These are phyloP conservation scores for Cerastis rubricosa DNA, from an alignment of 2,888 invertebrate species.

Conservation along the genomic window DNA sequence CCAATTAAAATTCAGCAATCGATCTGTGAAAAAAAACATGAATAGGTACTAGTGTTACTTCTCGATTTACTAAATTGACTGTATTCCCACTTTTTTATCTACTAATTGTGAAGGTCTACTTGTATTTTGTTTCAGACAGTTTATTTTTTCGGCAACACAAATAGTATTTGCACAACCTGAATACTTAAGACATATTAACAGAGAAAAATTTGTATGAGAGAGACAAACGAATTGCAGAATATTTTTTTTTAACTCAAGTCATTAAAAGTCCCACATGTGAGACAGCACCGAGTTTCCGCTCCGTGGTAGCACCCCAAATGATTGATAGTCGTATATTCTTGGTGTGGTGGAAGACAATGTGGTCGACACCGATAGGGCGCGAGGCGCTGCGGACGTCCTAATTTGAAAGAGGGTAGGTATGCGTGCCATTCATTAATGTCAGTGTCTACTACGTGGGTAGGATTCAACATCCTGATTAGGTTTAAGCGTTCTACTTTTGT, in stretches of 20 bases:
- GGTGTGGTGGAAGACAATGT: slow-evolving; percentile 61
- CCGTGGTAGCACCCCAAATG: slow-evolving; percentile 62
- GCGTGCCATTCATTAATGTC: slow-evolving; percentile 68
- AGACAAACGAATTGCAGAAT: neutral
- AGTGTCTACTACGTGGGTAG: slow-evolving; percentile 33
- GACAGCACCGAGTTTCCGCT: slow-evolving; percentile 42
- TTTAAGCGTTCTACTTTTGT: slow-evolving; percentile 10
- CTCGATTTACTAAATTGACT: neutral
- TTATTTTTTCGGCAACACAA: neutral
- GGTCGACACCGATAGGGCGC: slow-evolving; percentile 64
- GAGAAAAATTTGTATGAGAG: neutral
- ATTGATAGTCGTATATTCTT: slow-evolving; percentile 72
- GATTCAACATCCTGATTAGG: slow-evolving; percentile 15
- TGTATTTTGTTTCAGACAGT: neutral
- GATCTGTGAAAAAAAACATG: neutral
- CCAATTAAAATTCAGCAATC: neutral
- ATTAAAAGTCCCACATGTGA: slow-evolving; percentile 6
- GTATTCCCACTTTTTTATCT: neutral
- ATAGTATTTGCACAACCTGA: neutral
- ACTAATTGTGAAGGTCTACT: neutral
- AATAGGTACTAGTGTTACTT: neutral
- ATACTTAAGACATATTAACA: neutral
- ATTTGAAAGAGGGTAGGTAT: slow-evolving; percentile 66
- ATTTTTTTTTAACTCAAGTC: neutral
- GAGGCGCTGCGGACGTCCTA: slow-evolving; percentile 65